Evolutionary conservation across 30 jellyfish, hydroid and myxozoan genomes (phyloP).

Genomic region (Cassiopea xamachana): DNA sequence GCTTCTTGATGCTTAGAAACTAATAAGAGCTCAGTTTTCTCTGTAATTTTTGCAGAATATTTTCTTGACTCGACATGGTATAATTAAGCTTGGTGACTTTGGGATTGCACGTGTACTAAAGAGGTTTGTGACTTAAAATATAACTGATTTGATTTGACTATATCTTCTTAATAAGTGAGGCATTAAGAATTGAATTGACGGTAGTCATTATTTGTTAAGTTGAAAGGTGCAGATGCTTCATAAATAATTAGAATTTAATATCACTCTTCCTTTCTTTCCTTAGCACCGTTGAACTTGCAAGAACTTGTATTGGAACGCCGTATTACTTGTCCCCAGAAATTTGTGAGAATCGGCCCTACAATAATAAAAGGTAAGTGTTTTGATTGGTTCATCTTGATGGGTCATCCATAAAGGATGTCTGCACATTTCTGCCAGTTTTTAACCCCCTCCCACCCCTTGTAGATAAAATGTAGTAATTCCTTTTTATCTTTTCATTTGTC

Average conservation of each 20-base stretch:
- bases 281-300: slow-evolving; percentile 96
- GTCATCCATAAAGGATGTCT: too few species aligned
- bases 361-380: slow-evolving; percentile 81
- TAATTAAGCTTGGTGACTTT: slow-evolving; percentile 96
- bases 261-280: background rate
- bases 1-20: too few species aligned
- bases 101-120: slow-evolving; percentile 98
- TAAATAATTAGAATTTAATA: background rate
- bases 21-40: background rate
- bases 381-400: background rate
- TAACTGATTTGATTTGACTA: background rate
- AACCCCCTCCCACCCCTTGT: too few species aligned
- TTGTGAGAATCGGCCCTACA: slow-evolving; percentile 94
- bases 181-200: background rate
- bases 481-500: too few species aligned
- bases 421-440: too few species aligned
- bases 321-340: slow-evolving; percentile 96
- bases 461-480: too few species aligned
- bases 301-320: slow-evolving; percentile 98
- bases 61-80: slow-evolving; percentile 84
- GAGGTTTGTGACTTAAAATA: slow-evolving; percentile 53
- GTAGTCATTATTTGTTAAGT: background rate
- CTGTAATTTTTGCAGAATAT: slow-evolving; percentile 64
- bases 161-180: background rate
- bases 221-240: background rate